Percentiles rank a stretch among this genome's conserved stretches.
Conservation (phyloP, 1,140 invertebrate species). For the Reticulitermes speratus region DNA sequence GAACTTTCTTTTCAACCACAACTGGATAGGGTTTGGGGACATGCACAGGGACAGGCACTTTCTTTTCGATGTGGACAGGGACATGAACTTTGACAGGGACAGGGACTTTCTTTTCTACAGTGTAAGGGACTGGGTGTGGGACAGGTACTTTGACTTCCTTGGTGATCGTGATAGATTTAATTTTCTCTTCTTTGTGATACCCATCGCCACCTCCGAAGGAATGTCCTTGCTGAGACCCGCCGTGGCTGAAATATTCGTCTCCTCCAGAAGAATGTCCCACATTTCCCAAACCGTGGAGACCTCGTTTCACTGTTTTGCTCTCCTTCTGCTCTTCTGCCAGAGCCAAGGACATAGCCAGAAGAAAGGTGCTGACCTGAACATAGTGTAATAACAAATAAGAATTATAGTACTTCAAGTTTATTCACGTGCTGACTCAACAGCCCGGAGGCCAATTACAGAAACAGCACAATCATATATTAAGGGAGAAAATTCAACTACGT, state of each 20-base stretch:
- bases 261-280: background rate
- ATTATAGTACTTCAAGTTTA: no score
- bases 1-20: conserved; percentile 32
- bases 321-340: conserved; percentile 24
- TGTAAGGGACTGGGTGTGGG: background rate
- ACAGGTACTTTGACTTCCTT: background rate
- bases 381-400: no score
- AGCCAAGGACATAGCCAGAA: conserved; percentile 17
- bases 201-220: conserved; percentile 30
- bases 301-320: conserved; percentile 19
- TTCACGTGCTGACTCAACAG: no score
- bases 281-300: conserved; percentile 24
- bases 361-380: background rate
- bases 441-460: no score
- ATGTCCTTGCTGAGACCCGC: background rate
- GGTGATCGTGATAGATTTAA: background rate
- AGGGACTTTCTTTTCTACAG: background rate
- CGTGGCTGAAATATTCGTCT: background rate
- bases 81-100: background rate
- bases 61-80: background rate
- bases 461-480: no score
- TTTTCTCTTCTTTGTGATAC: background rate
- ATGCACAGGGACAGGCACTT: conserved; percentile 13
- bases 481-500: no score
- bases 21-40: conserved; percentile 30